A percentile compares a stretch with the other conserved stretches of the same genome.
These are phyloP conservation scores for Stegodyphus dumicola DNA, from an alignment of 1,140 invertebrate species.

Conservation along the genomic window DNA sequence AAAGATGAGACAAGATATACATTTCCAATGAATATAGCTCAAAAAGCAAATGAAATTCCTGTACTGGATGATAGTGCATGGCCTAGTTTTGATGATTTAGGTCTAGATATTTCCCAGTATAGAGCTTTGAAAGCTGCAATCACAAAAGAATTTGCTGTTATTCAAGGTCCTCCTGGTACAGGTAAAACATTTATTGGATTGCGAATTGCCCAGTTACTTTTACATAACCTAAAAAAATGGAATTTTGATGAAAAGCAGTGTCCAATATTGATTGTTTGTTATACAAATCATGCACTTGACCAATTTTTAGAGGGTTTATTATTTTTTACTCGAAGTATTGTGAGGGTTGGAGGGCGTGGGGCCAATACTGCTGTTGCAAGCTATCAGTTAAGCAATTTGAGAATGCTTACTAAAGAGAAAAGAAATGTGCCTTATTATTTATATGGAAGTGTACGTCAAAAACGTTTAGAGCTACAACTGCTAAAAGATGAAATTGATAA, in stretches of 20 bases:
- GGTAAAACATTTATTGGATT: constrained; percentile 79
- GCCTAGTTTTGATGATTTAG: constrained; percentile 8
- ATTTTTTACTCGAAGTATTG: constrained; percentile 69
- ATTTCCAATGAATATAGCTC: neutral
- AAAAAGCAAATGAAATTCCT: constrained; percentile 20
- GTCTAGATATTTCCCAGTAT: constrained; percentile 68
- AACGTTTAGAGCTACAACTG: neutral
- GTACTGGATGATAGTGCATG: constrained; percentile 12
- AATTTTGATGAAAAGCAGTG: constrained; percentile 7
- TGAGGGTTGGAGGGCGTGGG: constrained; percentile 81
- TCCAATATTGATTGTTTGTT: constrained; percentile 83
- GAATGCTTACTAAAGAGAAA: neutral
- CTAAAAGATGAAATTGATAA: neutral
- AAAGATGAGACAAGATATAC: neutral
- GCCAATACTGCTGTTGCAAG: constrained; percentile 65
- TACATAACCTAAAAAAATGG: constrained; percentile 66
- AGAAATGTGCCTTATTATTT: neutral
- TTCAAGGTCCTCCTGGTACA: constrained; percentile 82
- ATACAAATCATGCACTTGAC: constrained; percentile 89
- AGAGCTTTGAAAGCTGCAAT: constrained; percentile 69
- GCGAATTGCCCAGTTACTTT: constrained; percentile 67
- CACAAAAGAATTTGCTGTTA: constrained; percentile 73
- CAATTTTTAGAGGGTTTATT: constrained; percentile 84
- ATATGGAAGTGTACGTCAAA: neutral
- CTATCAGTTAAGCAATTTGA: constrained; percentile 34